Percentiles rank a stretch among this genome's conserved stretches.
Evolutionary conservation across 2,888 invertebrate species (phyloP).

Genomic region (Ommatoiulus sabulosus): DNA sequence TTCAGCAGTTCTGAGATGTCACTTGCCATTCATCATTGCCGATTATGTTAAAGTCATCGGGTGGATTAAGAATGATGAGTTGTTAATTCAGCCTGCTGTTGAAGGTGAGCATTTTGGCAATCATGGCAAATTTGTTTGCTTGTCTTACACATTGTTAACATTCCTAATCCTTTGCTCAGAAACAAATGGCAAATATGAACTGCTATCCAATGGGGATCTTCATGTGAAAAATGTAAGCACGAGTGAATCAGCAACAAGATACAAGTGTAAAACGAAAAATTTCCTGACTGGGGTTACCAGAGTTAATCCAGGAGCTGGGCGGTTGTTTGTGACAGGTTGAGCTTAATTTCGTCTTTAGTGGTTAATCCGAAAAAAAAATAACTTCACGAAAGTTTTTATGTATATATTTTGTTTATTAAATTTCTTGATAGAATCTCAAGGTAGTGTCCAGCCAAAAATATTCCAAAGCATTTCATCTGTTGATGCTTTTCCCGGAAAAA

Average conservation of each 20-base stretch:
- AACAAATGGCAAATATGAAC: constrained; percentile 50
- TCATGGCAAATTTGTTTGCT: background rate
- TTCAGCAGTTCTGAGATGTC: constrained; percentile 74
- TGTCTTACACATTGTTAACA: background rate
- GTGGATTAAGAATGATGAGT: constrained; percentile 80
- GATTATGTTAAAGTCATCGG: constrained; percentile 89
- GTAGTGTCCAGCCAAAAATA: constrained; percentile 51
- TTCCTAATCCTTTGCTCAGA: background rate
- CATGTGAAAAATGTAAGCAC: constrained; percentile 50
- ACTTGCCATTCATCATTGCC: constrained; percentile 87
- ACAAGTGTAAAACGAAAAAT: constrained; percentile 56
- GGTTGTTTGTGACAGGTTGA: constrained; percentile 56
- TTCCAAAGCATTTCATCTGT: constrained; percentile 42
- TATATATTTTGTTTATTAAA: background rate
- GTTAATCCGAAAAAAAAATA: background rate
- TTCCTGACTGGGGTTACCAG: constrained; percentile 45
- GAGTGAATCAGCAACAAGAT: constrained; percentile 46
- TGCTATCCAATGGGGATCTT: constrained; percentile 55
- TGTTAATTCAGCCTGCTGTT: constrained; percentile 62
- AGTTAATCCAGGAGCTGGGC: constrained; percentile 53
- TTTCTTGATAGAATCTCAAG: constrained; percentile 51
- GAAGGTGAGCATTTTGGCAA: constrained; percentile 58
- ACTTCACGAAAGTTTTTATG: background rate
- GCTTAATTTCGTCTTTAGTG: background rate
- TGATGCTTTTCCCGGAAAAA: background rate